Percentiles rank a stretch among this genome's conserved stretches.
Conservation (phyloP, 2,113 vertebrate species). For the Scomber scombrus region DNA sequence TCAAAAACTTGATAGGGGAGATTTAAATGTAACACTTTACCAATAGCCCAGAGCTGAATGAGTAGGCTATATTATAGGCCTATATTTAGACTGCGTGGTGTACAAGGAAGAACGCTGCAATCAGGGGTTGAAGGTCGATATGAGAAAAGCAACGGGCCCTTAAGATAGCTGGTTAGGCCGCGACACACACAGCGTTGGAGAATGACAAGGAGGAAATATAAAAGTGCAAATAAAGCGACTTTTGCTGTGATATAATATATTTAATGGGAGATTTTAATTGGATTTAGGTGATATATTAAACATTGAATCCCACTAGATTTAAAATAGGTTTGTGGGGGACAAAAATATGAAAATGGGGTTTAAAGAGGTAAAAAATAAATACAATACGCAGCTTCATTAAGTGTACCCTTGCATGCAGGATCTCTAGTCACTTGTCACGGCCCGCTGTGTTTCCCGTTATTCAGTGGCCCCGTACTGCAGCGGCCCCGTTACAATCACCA, state of each 20-base stretch:
- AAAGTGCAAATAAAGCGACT: accelerated
- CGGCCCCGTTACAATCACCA: conserved; percentile 68
- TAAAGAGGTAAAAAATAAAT: neutral
- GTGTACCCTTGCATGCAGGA: too few relatives aligned
- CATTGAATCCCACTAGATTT: too few relatives aligned
- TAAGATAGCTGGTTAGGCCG: conserved; percentile 18
- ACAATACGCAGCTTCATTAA: neutral
- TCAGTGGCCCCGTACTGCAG: conserved; percentile 26
- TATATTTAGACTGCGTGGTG: neutral
- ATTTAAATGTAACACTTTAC: too few relatives aligned
- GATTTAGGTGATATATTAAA: too few relatives aligned
- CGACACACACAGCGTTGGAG: neutral
- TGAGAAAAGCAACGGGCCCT: conserved; percentile 36
- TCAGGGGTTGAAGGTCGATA: conserved; percentile 70
- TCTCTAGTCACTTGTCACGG: neutral
- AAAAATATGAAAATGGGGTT: neutral
- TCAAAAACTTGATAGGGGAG: too few relatives aligned
- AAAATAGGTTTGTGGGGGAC: neutral
- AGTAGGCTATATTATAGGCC: neutral
- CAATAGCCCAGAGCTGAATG: neutral
- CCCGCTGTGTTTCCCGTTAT: conserved; percentile 73
- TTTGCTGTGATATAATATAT: neutral
- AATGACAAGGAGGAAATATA: neutral
- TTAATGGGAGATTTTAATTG: neutral
- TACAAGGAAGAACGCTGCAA: conserved; percentile 39